These are phyloP conservation scores for Geotrypetes seraphini DNA, from an alignment of 2,797 vertebrate genomes.

Conservation along the genomic window DNA sequence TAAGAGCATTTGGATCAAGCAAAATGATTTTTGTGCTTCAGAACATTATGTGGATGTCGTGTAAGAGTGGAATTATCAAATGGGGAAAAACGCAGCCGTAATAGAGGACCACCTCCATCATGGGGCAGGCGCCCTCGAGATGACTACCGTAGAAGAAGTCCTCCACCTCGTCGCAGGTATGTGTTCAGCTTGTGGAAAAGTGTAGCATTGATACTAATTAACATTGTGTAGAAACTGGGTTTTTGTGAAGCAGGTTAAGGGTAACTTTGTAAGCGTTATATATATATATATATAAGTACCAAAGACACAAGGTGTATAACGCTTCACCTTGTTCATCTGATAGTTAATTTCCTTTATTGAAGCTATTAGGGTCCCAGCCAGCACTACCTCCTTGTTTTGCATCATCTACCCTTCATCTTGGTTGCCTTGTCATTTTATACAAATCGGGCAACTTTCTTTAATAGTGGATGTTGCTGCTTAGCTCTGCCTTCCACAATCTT, in stretches of 20 bases:
- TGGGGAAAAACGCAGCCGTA: slow-evolving; percentile 88
- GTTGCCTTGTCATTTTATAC: no score
- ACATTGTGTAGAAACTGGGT: slow-evolving; percentile 50
- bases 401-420: no score
- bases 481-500: no score
- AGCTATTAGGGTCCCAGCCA: no score
- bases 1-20: no score
- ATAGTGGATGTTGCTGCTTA: no score
- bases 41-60: slow-evolving; percentile 85
- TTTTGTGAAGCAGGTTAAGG: slow-evolving; percentile 49
- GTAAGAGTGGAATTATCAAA: slow-evolving; percentile 93
- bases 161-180: slow-evolving; percentile 85
- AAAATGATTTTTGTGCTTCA: slow-evolving; percentile 22
- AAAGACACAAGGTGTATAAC: no score
- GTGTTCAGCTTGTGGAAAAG: slow-evolving; percentile 3
- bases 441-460: no score
- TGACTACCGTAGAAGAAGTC: slow-evolving; percentile 83
- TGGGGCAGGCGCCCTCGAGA: slow-evolving; percentile 87
- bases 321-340: no score
- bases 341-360: no score
- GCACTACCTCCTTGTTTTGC: no score
- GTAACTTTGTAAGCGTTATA: slow-evolving; percentile 30
- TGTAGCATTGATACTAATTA: slow-evolving; percentile 32
- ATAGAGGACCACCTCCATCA: slow-evolving; percentile 85
- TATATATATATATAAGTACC: no score